Base-by-base conservation (phyloP, 1,140 invertebrate genomes). In the Pseudomyrmex cubaensis region DNA sequence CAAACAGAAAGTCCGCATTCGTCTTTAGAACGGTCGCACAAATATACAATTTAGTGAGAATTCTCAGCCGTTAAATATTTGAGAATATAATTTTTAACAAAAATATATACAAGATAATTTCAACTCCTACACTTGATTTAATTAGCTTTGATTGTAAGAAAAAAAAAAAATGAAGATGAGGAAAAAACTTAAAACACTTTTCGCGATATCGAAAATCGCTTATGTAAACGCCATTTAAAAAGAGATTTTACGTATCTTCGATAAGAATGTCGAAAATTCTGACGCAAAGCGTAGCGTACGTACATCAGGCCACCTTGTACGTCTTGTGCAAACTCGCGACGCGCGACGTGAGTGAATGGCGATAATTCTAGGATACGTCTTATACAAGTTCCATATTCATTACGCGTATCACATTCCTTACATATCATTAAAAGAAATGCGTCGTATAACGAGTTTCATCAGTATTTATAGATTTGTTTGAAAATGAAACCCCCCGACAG, bases 211-310 rank as follows among this genome's bases (percentile, higher is more conserved):
- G 25, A 50, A 20, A 2, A 50, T 63, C 8, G 35, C 13, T 4
- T 12, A 59, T 9, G 10, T 3, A n/a, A 46, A 17, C 15, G n/a
- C 15, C 20, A 1, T 70, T 72, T 57, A 56, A 1, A 61, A n/a
- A 70, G 44, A 80, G 35, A 12, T 72, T 50, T 35, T 35, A n/a
- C n/a, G 7, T 35, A 72, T 61, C 46, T 57, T 22, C 7, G 20
- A 72, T 50, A 72, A 61, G 8, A 9, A 80, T 61, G 54, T 80
- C 66, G 66, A 70, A 80, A 67, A 17, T 67, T 77, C 17, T 67
- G 75, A 76, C 64, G 61, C 35, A 77, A 77, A 78, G 54, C n/a
- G 62, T 17, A 8, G 35, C 64, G 76, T 20, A 15, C 48, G 76
- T 59, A 13, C 44, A 70, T 78, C 54, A 78, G 75, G 35, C 35